Evolutionary conservation across 2,113 vertebrate genomes (phyloP).

Genomic region (Sceloporus tristichus): DNA sequence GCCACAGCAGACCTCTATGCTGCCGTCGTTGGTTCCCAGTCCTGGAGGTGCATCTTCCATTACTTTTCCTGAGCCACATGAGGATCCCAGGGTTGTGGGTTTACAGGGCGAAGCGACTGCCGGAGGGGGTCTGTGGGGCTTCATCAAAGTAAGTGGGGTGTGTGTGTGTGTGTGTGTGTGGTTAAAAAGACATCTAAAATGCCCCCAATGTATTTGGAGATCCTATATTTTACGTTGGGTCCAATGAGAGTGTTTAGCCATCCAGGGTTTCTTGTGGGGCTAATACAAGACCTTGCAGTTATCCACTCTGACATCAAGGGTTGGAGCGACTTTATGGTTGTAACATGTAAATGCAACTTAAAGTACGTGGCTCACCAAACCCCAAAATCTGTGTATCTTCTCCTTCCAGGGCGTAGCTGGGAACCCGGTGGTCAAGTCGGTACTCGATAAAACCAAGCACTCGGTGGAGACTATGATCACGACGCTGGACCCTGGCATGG

Average conservation of each 20-base stretch:
- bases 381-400: not conserved
- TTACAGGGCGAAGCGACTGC: conserved; percentile 63
- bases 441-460: conserved; percentile 96
- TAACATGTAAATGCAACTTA: not conserved
- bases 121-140: conserved; percentile 94
- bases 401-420: conserved; percentile 90
- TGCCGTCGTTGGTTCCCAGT: conserved; percentile 70
- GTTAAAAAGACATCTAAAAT: too few relatives aligned
- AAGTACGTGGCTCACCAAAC: not conserved
- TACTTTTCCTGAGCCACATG: conserved; percentile 93
- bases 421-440: conserved; percentile 92
- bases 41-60: conserved; percentile 85
- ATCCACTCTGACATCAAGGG: too few relatives aligned
- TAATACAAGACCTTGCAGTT: not conserved
- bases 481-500: conserved; percentile 98
- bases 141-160: conserved; percentile 86
- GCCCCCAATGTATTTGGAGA: too few relatives aligned
- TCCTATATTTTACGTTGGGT: too few relatives aligned
- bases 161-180: not conserved
- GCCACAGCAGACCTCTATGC: conserved; percentile 80
- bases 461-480: conserved; percentile 98
- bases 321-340: not conserved
- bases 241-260: too few relatives aligned
- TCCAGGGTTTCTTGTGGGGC: too few relatives aligned
- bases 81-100: conserved; percentile 81